Evolutionary conservation across 2,113 vertebrate species (phyloP).

Genomic region (Elaphurus davidianus): DNA sequence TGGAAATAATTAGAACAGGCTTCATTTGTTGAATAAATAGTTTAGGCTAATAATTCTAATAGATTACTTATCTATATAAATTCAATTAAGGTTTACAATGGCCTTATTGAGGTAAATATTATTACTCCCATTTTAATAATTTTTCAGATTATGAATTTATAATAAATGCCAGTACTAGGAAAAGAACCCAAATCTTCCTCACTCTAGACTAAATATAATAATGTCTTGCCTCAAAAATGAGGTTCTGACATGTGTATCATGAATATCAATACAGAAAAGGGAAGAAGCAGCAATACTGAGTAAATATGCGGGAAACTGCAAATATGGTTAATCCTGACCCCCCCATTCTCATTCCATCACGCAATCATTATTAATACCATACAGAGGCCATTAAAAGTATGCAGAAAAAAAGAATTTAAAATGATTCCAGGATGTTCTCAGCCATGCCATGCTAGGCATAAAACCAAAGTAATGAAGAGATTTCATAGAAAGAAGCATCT

Average conservation of each 20-base stretch:
- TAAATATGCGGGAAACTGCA: not conserved
- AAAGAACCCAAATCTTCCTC: not conserved
- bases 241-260: not conserved
- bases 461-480: not conserved
- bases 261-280: not conserved
- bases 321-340: not conserved
- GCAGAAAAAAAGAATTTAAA: not conserved
- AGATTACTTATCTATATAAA: not conserved
- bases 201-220: not conserved
- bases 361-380: not conserved
- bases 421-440: not conserved
- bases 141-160: not conserved
- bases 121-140: not conserved
- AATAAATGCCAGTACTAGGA: not conserved
- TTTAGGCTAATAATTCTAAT: not conserved
- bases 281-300: not conserved
- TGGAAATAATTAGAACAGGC: not conserved
- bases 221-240: not conserved
- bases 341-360: accelerated
- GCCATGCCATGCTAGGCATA: not conserved
- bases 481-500: not conserved
- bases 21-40: not conserved
- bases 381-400: not conserved
- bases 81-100: not conserved
- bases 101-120: not conserved